These are phyloP conservation scores for Tichodroma muraria DNA, from an alignment of 2,113 vertebrate species.

Conservation along the genomic window DNA sequence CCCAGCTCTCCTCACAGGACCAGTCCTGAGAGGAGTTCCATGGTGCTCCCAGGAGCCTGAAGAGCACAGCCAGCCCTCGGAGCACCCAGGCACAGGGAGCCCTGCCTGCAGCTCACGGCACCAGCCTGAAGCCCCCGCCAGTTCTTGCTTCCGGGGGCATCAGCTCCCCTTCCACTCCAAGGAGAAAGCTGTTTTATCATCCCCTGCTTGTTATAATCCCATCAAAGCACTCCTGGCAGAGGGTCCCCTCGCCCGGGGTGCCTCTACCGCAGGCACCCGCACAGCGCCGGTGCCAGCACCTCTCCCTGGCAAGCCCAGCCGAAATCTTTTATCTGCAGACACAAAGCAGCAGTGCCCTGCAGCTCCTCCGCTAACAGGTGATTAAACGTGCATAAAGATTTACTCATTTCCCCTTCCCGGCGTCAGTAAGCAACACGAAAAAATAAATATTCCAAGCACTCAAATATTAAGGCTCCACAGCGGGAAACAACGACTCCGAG, in stretches of 20 bases:
- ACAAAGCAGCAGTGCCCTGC: conserved; percentile 13
- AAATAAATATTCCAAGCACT: conserved; percentile 28
- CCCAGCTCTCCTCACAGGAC: not conserved
- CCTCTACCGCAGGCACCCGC: not conserved
- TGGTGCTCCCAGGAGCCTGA: not conserved
- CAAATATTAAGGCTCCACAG: not conserved
- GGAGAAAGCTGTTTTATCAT: not conserved
- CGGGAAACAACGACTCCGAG: not conserved
- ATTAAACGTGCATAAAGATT: conserved; percentile 50
- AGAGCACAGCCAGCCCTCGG: rapidly evolving
- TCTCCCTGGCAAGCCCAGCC: not conserved
- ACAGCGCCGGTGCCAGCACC: not conserved
- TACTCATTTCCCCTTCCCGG: conserved; percentile 32
- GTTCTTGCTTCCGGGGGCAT: not conserved
- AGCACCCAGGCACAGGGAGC: not conserved
- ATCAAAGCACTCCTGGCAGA: not conserved
- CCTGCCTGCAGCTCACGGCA: not conserved
- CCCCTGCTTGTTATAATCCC: not conserved
- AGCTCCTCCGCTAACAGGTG: conserved; percentile 21
- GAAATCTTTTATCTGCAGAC: not conserved
- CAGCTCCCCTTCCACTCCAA: not conserved
- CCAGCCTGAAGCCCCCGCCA: too few relatives aligned
- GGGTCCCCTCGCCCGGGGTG: rapidly evolving
- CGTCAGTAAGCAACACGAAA: conserved; percentile 17
- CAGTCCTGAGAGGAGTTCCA: not conserved